These are phyloP conservation scores for Pelagia noctiluca DNA, from an alignment of 30 jellyfish, hydroid and myxozoan species.

Conservation along the genomic window DNA sequence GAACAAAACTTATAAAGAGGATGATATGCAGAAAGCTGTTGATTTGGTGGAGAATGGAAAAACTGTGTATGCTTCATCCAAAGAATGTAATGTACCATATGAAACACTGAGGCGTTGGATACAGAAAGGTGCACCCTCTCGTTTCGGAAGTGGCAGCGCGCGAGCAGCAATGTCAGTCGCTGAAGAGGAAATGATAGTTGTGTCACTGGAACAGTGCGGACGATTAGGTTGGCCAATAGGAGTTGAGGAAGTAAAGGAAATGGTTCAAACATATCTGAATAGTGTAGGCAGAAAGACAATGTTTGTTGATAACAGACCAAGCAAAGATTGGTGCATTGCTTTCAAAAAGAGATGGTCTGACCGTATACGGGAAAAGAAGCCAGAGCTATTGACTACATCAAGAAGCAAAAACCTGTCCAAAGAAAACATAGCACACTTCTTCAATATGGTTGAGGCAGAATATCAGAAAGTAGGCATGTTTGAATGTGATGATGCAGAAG, in stretches of 20 bases:
- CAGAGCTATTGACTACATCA: conserved; percentile 58
- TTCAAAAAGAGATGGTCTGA: conserved; percentile 59
- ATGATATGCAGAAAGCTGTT: background rate
- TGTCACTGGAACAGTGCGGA: conserved; percentile 2
- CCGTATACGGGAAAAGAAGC: conserved; percentile 11
- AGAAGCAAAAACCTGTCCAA: background rate
- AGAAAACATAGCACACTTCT: conserved; percentile 28
- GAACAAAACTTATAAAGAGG: background rate
- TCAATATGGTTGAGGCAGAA: background rate
- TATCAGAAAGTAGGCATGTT: background rate
- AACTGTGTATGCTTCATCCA: conserved; percentile 1
- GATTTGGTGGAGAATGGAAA: background rate
- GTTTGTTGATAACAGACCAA: conserved; percentile 47
- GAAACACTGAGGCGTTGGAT: conserved; percentile 44
- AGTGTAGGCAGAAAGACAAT: conserved; percentile 23
- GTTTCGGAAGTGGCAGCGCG: conserved; percentile 30
- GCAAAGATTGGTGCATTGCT: conserved; percentile 58
- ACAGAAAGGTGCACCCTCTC: background rate
- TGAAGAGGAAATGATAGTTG: conserved; percentile 50
- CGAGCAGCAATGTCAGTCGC: background rate
- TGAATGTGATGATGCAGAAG: background rate
- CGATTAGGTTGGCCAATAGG: conserved; percentile 22
- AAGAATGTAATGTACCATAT: conserved; percentile 24
- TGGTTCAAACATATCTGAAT: conserved; percentile 46
- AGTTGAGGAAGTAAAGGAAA: conserved; percentile 15